Evolutionary conservation across 2,797 vertebrate genomes (phyloP).

Genomic region (Propithecus deckenii): DNA sequence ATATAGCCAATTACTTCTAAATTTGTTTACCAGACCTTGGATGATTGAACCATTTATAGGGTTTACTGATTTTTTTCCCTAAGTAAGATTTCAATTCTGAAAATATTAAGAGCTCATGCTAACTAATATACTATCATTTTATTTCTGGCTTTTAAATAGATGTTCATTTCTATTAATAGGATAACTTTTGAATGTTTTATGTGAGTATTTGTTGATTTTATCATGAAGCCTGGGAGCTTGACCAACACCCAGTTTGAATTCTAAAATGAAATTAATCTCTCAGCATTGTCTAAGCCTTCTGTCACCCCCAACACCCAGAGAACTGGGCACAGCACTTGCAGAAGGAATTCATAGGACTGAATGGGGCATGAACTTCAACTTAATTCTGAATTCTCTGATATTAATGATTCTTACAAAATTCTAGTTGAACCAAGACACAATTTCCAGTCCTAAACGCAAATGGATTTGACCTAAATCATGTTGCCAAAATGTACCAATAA

Average conservation of each 20-base stretch:
- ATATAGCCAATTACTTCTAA: conserved; percentile 68
- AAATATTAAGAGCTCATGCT: not conserved
- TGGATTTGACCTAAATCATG: conserved; percentile 36
- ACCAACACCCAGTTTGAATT: conserved; percentile 57
- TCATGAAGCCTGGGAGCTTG: not conserved
- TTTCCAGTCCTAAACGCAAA: conserved; percentile 63
- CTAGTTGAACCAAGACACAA: conserved; percentile 70
- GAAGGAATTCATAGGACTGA: conserved; percentile 56
- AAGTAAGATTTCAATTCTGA: conserved; percentile 11
- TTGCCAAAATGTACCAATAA: conserved; percentile 14
- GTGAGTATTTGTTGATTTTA: not conserved
- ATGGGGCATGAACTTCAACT: conserved; percentile 71
- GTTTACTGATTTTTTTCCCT: not conserved
- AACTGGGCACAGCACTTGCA: conserved; percentile 73
- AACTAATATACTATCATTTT: conserved; percentile 7
- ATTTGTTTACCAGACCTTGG: not conserved
- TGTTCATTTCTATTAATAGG: not conserved
- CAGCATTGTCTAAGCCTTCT: conserved; percentile 12
- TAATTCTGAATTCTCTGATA: conserved; percentile 69
- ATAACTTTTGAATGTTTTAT: not conserved
- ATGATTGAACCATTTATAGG: not conserved
- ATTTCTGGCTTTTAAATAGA: not conserved
- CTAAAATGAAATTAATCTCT: conserved; percentile 60
- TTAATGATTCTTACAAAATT: conserved; percentile 73
- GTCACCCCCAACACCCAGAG: conserved; percentile 46